Percentiles rank a stretch among this genome's conserved stretches.
phyloP scores from a whole-genome alignment of 1,140 invertebrate species.

The Pseudachorutes palmiensis region DNA sequence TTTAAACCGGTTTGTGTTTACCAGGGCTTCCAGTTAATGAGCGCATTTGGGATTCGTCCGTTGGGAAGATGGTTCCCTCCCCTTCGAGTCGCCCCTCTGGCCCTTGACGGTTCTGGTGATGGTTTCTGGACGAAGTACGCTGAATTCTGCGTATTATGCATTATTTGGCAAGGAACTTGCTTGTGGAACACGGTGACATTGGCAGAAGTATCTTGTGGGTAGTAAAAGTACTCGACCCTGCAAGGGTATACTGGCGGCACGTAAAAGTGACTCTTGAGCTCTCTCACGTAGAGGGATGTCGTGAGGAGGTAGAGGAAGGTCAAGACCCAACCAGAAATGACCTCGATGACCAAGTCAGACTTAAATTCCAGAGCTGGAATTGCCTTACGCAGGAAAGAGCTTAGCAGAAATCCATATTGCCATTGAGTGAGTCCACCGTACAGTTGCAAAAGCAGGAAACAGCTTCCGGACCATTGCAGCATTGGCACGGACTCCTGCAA shows the following conservation, averaged over 20 bases:
- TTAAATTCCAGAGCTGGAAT: background rate
- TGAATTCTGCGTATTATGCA: background rate
- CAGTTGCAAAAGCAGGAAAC: background rate
- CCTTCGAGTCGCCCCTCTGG: background rate
- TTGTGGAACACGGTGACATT: constrained; percentile 5
- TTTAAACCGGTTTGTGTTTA: background rate
- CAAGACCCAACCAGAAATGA: background rate
- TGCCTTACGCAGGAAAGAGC: background rate
- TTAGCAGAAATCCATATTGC: background rate
- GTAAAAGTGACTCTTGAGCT: constrained; percentile 7
- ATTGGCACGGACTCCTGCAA: constrained; percentile 11
- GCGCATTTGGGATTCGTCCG: background rate
- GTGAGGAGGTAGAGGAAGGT: background rate
- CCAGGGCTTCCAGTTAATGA: background rate
- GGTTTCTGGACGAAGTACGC: constrained; percentile 10
- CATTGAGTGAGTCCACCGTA: background rate
- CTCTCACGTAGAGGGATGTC: background rate
- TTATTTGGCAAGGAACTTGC: constrained; percentile 1
- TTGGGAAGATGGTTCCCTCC: background rate
- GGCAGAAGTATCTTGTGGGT: constrained; percentile 1
- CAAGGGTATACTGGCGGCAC: constrained; percentile 6
- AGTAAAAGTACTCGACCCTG: constrained; percentile 11
- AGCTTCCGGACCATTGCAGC: background rate
- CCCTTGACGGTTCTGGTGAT: background rate
- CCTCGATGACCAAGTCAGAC: background rate